Percentiles rank a stretch among this genome's conserved stretches.
Conservation (phyloP, 2,113 vertebrate genomes). For the Cnemophilus loriae region DNA sequence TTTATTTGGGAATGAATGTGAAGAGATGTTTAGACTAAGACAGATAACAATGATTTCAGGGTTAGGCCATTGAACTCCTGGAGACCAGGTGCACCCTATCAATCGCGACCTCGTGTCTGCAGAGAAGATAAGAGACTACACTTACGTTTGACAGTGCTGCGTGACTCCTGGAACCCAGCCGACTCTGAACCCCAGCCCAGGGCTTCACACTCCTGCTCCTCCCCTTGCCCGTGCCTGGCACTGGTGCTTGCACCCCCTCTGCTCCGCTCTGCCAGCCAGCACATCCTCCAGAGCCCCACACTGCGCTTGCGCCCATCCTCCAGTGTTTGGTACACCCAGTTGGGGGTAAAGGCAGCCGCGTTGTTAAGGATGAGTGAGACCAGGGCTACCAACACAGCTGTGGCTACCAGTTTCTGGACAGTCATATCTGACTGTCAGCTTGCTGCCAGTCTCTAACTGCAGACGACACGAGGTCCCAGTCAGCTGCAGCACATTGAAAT, state of each 20-base stretch:
- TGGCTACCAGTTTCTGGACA: constrained; percentile 88
- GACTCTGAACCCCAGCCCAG: constrained; percentile 91
- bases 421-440: constrained; percentile 79
- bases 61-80: not conserved
- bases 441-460: not conserved
- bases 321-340: constrained; percentile 91
- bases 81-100: not conserved
- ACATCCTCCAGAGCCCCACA: constrained; percentile 94
- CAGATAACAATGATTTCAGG: not conserved
- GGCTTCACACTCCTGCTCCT: constrained; percentile 78
- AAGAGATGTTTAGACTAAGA: not conserved
- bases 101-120: fast-evolving
- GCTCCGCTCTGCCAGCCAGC: constrained; percentile 75
- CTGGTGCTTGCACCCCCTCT: constrained; percentile 60
- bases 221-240: constrained; percentile 61
- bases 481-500: constrained; percentile 46
- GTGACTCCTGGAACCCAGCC: constrained; percentile 91
- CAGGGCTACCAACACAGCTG: constrained; percentile 90
- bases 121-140: constrained; percentile 14
- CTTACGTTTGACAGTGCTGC: constrained; percentile 96
- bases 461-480: constrained; percentile 30
- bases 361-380: constrained; percentile 94
- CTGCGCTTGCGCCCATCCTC: constrained; percentile 90
- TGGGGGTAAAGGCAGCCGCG: constrained; percentile 89
- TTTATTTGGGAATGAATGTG: not conserved